phyloP scores from a whole-genome alignment of 2,113 vertebrate genomes.

The Morphnarchus princeps region DNA sequence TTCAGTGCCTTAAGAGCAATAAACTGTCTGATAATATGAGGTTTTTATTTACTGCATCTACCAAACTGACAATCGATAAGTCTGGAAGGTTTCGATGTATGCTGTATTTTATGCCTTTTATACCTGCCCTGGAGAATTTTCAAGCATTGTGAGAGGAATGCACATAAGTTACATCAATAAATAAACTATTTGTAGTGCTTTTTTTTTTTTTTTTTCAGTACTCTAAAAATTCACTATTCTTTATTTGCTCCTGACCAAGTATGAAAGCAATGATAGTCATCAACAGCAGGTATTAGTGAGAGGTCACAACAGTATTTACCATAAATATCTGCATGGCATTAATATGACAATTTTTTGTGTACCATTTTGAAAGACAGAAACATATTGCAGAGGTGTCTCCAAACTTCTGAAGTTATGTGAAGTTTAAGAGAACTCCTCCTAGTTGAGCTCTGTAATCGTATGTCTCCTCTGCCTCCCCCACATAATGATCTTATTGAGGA shows the following conservation, averaged over 20 bases:
- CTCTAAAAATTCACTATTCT: background rate
- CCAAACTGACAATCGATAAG: background rate
- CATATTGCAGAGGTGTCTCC: background rate
- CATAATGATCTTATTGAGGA: background rate
- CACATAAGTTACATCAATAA: background rate
- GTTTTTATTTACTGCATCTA: background rate
- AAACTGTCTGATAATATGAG: background rate
- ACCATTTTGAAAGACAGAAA: background rate
- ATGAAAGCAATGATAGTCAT: background rate
- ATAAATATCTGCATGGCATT: background rate
- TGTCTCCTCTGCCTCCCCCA: background rate
- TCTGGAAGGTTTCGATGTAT: background rate
- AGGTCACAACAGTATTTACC: background rate
- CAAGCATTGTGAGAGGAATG: background rate
- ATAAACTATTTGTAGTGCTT: background rate
- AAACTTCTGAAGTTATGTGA: background rate
- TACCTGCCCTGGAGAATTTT: background rate
- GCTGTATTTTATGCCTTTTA: background rate
- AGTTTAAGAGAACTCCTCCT: background rate
- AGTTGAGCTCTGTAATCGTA: background rate
- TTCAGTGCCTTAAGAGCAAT: background rate
- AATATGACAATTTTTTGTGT: background rate
- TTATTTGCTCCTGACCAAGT: background rate
- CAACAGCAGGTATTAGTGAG: background rate
- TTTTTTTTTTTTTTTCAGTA: background rate